Base-by-base conservation (phyloP, 2,888 invertebrate species). In the Macaria liturata region DNA sequence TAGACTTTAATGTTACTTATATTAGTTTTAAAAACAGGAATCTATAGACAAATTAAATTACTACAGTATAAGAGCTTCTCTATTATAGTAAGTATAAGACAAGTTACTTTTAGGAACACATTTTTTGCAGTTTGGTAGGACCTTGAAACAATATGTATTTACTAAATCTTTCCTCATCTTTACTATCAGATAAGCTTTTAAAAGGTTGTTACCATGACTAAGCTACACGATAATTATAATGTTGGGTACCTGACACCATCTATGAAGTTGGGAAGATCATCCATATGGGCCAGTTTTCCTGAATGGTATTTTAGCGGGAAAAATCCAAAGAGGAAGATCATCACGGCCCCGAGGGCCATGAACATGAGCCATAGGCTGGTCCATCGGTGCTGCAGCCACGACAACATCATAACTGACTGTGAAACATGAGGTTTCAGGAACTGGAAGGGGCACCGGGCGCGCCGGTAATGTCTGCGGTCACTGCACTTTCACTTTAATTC, bases 321-420 rank as follows among this genome's bases (percentile, higher is more conserved):
- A 82, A 94, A 94, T 46, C 94, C 94, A 80, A 92, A 93, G 57
- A 94, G 78, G 77, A 94, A 94, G 46, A 94, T 71, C 56, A 81
- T 68, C 30, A 93, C 68, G 80, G 80, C 85, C 39, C 80, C 81
- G 6, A 88, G 72, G 7, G 81, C 85, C 64, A 80, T 72, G 49
- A 88, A 70, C 52, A 92, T 78, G 4, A 91, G 80, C 76, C 84
- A 85, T 4, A 92, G 75, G 63, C 84, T 75, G 50, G 86, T 86
- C 92, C 91, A 92, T 74, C 87, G 81, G 68, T 89, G 80, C 61
- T 83, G 84, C 42, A 92, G 69, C 84, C 86, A 86, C 52, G 83
- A 75, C 72, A 84, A 75, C 89, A 92, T 91, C 61, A 60, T 45
- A 45, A 64, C 44, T 68, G 66, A 71, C 57, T 58, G 54, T 43